phyloP scores from a whole-genome alignment of 2,113 vertebrate species.

The Corythoichthys intestinalis region DNA sequence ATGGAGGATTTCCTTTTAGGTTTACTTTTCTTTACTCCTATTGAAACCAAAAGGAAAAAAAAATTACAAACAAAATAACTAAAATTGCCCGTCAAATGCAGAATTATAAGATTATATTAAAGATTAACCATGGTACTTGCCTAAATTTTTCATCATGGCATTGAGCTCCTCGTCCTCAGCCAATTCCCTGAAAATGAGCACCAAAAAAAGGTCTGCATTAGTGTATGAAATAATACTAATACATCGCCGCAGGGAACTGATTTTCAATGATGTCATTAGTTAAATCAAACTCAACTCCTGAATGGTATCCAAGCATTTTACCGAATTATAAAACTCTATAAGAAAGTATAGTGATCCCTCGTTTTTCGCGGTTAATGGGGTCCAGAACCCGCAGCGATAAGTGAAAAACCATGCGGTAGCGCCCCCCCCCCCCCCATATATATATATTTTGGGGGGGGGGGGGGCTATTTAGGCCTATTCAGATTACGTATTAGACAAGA shows the following conservation, averaged over 20 bases:
- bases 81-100: not conserved
- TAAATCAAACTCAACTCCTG: not conserved
- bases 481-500: no score
- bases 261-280: not conserved
- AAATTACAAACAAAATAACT: not conserved
- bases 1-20: slow-evolving; percentile 68
- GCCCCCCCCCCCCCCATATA: no score
- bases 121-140: slow-evolving; percentile 61
- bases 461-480: no score
- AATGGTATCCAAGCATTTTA: not conserved
- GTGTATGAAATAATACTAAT: not conserved
- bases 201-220: not conserved
- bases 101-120: not conserved
- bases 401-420: no score
- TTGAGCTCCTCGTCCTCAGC: slow-evolving; percentile 88
- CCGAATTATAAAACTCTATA: not conserved
- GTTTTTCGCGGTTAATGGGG: no score
- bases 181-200: slow-evolving; percentile 76
- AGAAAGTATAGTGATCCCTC: not conserved
- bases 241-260: no score
- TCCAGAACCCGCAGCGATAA: no score
- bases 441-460: no score
- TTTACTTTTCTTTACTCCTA: slow-evolving; percentile 68
- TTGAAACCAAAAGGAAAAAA: slow-evolving; percentile 3
- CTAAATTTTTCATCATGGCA: slow-evolving; percentile 84